A percentile compares a stretch with the other conserved stretches of the same genome.
phyloP scores from a whole-genome alignment of 2,113 vertebrate species.

The Podarcis cretensis region DNA sequence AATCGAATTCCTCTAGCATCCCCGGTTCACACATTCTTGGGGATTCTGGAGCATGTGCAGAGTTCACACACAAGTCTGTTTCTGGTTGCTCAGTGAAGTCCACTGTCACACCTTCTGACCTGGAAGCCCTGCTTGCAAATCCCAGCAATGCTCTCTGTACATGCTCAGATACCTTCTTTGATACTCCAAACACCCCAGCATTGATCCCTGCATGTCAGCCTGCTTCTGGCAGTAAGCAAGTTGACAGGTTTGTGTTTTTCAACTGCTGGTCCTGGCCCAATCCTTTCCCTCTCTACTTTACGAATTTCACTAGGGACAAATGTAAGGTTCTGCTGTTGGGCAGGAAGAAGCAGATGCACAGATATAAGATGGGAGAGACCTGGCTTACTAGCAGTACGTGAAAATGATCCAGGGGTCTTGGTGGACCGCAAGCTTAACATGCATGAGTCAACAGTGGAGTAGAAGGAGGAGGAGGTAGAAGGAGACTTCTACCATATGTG shows the following conservation, averaged over 20 bases:
- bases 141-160: not conserved
- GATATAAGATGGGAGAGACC: too few species aligned
- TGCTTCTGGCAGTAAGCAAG: not conserved
- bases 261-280: not conserved
- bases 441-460: too few species aligned
- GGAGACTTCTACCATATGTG: too few species aligned
- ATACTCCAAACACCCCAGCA: not conserved
- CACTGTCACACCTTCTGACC: not conserved
- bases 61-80: not conserved
- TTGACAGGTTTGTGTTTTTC: not conserved
- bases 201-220: not conserved
- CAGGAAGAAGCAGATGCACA: too few species aligned
- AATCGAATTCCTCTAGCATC: not conserved
- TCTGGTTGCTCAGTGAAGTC: not conserved
- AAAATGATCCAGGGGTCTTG: too few species aligned
- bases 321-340: too few species aligned
- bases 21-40: not conserved
- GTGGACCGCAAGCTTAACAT: too few species aligned
- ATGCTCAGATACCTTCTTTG: not conserved
- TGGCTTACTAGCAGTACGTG: too few species aligned
- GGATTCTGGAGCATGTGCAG: too few species aligned
- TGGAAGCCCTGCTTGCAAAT: not conserved
- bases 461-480: too few species aligned
- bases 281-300: not conserved
- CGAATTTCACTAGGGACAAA: too few species aligned